Evolutionary conservation across 2,113 vertebrate genomes (phyloP), one percentile per base, ranked within the genome.

Genomic region (Poeciliopsis occidentalis): DNA sequence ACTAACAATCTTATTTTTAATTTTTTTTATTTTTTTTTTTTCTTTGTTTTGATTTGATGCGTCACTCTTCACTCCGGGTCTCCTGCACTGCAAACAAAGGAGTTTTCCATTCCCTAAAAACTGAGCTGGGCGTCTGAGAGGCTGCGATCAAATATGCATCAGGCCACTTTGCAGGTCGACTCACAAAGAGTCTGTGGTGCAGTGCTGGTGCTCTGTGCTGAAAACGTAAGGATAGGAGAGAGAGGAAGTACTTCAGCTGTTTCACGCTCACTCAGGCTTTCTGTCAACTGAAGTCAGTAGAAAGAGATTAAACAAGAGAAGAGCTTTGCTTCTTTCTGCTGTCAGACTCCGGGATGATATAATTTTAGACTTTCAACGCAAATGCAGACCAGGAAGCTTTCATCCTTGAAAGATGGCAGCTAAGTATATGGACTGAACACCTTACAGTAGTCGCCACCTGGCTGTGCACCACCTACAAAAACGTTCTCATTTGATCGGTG

Each of bases 111-210:
- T 10, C 51, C 51, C 51, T 57, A 57, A 57, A 57, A 79, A 76
- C 73, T 68, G 78, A 61, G 71, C 82, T 24, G 62, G 67, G 61
- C 11, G 74, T 71, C 17, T 54, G 76, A 80, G 74, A 79, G 71
- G 27, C 29, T 0, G 27, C 54, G 71, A 77, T 89, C 80, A 87
- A 85, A 82, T 82, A 84, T 85, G 79, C 69, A 89, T 64, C 32
- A 78, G 72, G 71, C 77, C 70, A 51, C 61, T 29, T 7, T 77
- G 41, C 41, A 73, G 51, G 76, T 62, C 76, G 60, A 73, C 2
- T 22, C 65, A 31, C 67, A 69, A 68, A 78, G 44, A 47, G 39
- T 63, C 68, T 67, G 69, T 29, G 13, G 67, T 72, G 22, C 34
- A n/a, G 66, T 44, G 26, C 13, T 24, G 64, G 32, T 47, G 61